Conservation (phyloP, 1,140 invertebrate genomes). For the Harpegnathos saltator region DNA sequence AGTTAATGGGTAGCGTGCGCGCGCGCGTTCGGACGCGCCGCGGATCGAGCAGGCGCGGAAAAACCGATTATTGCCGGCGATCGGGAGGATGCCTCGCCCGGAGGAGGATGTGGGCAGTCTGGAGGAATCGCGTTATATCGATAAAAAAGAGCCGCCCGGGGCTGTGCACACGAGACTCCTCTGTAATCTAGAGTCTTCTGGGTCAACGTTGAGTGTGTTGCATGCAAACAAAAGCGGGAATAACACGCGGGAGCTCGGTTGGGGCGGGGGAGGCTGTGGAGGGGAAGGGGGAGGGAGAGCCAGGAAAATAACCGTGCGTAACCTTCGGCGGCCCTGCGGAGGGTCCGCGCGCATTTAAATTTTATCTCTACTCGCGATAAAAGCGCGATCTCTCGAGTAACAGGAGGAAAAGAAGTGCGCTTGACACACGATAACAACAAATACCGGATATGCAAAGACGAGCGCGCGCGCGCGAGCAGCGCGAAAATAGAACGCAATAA, state of each 20-base stretch:
- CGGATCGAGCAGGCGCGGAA: conserved; percentile 50
- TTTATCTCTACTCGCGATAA: conserved; percentile 19
- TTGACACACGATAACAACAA: neutral
- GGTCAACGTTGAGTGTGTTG: conserved; percentile 3
- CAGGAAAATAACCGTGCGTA: neutral
- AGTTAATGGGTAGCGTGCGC: conserved; percentile 50
- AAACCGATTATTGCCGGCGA: conserved; percentile 55
- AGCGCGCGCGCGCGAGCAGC: neutral
- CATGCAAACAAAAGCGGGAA: conserved; percentile 15
- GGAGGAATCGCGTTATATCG: conserved; percentile 26
- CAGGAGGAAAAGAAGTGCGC: conserved; percentile 1
- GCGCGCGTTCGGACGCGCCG: conserved; percentile 15
- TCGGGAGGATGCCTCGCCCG: conserved; percentile 32
- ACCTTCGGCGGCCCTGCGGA: neutral
- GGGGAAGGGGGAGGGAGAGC: too few species aligned
- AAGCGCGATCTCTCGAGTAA: conserved; percentile 14
- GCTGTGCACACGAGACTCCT: neutral
- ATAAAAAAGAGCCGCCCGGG: conserved; percentile 27
- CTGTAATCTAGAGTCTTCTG: conserved; percentile 33
- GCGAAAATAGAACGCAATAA: conserved; percentile 20
- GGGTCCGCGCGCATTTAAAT: conserved; percentile 42
- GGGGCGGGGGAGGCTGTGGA: too few species aligned
- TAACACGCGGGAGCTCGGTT: too few species aligned
- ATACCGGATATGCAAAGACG: neutral
- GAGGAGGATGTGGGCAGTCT: conserved; percentile 40